Conservation (phyloP, 2,888 invertebrate genomes). For the Sphaerophoria rueppellii region DNA sequence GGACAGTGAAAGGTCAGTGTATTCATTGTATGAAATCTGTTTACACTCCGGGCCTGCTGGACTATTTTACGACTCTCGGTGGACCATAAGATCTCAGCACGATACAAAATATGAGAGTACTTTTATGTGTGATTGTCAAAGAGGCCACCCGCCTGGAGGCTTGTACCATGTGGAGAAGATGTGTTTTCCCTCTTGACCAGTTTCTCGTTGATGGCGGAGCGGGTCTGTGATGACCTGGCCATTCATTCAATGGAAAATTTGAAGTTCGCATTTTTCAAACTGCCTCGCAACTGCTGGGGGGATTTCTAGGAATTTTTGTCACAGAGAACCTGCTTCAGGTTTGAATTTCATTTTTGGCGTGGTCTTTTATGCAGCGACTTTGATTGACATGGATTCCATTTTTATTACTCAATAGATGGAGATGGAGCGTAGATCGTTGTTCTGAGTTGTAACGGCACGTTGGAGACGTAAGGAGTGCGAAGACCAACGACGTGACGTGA, state of each 20-base stretch:
- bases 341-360: conserved; percentile 25
- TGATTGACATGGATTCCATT: conserved; percentile 71
- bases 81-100: conserved; percentile 61
- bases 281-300: conserved; percentile 18
- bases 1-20: neutral
- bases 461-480: neutral
- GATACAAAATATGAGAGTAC: conserved; percentile 51
- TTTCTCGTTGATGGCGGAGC: neutral
- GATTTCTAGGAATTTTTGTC: conserved; percentile 15
- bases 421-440: conserved; percentile 41
- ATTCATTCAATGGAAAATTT: conserved; percentile 4
- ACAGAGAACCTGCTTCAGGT: conserved; percentile 20
- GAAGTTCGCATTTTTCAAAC: conserved; percentile 15
- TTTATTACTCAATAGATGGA: conserved; percentile 71
- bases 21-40: conserved; percentile 53
- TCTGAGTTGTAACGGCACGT: neutral
- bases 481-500: conserved; percentile 59
- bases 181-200: conserved; percentile 45
- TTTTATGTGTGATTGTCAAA: conserved; percentile 46
- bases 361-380: conserved; percentile 49
- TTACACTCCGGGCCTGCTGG: conserved; percentile 42
- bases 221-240: conserved; percentile 16
- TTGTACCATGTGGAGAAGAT: conserved; percentile 32
- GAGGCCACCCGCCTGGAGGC: conserved; percentile 33
- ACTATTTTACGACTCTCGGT: conserved; percentile 54